Percentiles rank a stretch among this genome's conserved stretches.
Conservation (phyloP, 2,888 invertebrate species). For the Tholera decimalis region DNA sequence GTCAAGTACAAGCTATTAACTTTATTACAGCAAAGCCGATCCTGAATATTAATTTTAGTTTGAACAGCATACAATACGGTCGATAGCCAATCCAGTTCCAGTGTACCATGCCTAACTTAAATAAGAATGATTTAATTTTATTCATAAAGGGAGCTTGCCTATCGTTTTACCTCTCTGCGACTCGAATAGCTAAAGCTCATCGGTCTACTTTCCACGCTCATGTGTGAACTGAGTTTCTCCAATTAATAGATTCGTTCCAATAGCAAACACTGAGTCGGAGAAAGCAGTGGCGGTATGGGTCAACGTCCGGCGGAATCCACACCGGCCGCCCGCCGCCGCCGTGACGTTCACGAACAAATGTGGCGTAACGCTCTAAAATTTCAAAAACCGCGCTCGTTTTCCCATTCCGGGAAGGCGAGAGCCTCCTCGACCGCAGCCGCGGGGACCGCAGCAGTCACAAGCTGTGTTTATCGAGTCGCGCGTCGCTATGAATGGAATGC, state of each 20-base stretch:
- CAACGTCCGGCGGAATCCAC: conserved; percentile 89
- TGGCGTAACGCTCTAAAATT: conserved; percentile 89
- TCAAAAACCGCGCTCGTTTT: conserved; percentile 84
- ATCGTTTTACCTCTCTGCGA: conserved; percentile 60
- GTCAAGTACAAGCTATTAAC: conserved; percentile 17
- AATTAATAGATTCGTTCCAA: conserved; percentile 92
- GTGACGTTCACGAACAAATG: conserved; percentile 89
- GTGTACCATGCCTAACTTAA: conserved; percentile 37
- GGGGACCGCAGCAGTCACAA: conserved; percentile 61
- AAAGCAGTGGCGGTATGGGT: conserved; percentile 88
- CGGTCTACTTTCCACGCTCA: conserved; percentile 89
- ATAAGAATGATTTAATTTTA: conserved; percentile 48
- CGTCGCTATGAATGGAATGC: conserved; percentile 90
- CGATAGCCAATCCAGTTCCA: conserved; percentile 1
- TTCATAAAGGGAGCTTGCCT: conserved; percentile 60
- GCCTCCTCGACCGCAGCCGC: conserved; percentile 58
- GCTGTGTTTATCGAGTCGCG: conserved; percentile 75
- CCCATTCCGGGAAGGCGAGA: conserved; percentile 81
- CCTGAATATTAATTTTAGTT: conserved; percentile 10
- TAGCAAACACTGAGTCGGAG: conserved; percentile 89
- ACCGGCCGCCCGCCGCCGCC: conserved; percentile 86
- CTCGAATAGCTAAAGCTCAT: conserved; percentile 77
- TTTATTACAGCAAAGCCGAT: conserved; percentile 26
- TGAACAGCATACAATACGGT: conserved; percentile 6
- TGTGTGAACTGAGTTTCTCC: conserved; percentile 91